phyloP scores from a whole-genome alignment of 2,113 vertebrate species.

The Vireo altiloquus region DNA sequence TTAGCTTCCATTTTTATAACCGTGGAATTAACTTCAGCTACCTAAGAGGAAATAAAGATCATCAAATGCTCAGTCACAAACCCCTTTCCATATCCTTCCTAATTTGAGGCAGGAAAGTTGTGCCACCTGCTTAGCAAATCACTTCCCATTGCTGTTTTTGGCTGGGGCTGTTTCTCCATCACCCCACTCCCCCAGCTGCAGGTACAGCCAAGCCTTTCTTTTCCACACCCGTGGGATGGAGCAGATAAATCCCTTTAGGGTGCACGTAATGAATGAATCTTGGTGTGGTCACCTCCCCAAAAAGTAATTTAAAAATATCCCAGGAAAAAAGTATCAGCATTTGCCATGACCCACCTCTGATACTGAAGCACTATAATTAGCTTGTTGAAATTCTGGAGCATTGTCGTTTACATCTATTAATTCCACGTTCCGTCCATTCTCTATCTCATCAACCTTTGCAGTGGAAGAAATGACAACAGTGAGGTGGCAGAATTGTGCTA shows the following conservation, averaged over 20 bases:
- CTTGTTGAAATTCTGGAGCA: slow-evolving; percentile 60
- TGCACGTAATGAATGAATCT: accelerated
- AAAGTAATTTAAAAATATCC: not conserved
- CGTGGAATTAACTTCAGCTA: not conserved
- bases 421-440: slow-evolving; percentile 2
- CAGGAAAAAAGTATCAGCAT: not conserved
- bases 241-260: not conserved
- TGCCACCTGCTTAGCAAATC: not conserved
- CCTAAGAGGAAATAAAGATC: slow-evolving; percentile 12
- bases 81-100: not conserved
- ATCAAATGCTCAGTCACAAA: not conserved
- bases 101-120: not conserved
- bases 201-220: not conserved
- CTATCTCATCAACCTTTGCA: not conserved
- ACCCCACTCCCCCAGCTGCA: not conserved
- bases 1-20: slow-evolving; percentile 69
- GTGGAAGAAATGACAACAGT: not conserved
- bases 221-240: accelerated
- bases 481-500: not conserved
- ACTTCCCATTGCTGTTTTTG: not conserved
- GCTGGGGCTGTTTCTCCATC: not conserved
- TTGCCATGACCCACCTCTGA: slow-evolving; percentile 69
- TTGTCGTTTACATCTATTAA: slow-evolving; percentile 72
- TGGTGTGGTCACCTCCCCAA: too few relatives aligned
- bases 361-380: slow-evolving; percentile 5